A percentile compares a stretch with the other conserved stretches of the same genome.
phyloP scores from a whole-genome alignment of 1,140 invertebrate species.

The Drosophila nasuta region DNA sequence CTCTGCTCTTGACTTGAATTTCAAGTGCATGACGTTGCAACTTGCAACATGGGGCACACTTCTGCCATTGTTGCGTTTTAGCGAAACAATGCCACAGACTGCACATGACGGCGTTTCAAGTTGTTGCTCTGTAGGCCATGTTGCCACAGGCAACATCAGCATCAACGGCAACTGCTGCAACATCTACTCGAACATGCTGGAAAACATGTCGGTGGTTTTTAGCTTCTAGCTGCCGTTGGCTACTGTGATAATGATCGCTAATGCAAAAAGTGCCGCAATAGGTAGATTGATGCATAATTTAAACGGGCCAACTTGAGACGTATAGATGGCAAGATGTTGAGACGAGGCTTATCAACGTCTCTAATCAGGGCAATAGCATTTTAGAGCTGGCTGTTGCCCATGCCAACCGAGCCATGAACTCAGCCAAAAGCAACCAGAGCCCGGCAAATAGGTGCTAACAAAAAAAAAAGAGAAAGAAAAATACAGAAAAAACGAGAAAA shows the following conservation, averaged over 20 bases:
- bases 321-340: conserved; percentile 30
- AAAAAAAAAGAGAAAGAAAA: conserved; percentile 23
- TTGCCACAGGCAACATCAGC: background rate
- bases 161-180: conserved; percentile 10
- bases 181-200: conserved; percentile 18
- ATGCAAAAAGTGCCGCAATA: conserved; percentile 51
- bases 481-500: conserved; percentile 42
- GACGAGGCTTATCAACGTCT: conserved; percentile 66
- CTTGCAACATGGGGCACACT: conserved; percentile 6
- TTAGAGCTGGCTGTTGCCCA: conserved; percentile 42
- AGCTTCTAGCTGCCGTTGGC: background rate
- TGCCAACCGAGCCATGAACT: conserved; percentile 23
- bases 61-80: conserved; percentile 49
- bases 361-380: conserved; percentile 67
- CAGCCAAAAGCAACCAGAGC: conserved; percentile 19
- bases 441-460: conserved; percentile 58
- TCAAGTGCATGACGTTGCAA: conserved; percentile 68
- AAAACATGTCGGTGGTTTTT: conserved; percentile 27
- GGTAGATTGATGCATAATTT: conserved; percentile 66
- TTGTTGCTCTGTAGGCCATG: conserved; percentile 36
- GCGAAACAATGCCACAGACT: conserved; percentile 67
- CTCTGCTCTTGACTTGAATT: conserved; percentile 77
- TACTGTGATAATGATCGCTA: conserved; percentile 61
- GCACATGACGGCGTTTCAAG: conserved; percentile 69
- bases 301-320: conserved; percentile 31